Conservation (phyloP, 1,140 invertebrate species). For the Cryptotermes secundus region DNA sequence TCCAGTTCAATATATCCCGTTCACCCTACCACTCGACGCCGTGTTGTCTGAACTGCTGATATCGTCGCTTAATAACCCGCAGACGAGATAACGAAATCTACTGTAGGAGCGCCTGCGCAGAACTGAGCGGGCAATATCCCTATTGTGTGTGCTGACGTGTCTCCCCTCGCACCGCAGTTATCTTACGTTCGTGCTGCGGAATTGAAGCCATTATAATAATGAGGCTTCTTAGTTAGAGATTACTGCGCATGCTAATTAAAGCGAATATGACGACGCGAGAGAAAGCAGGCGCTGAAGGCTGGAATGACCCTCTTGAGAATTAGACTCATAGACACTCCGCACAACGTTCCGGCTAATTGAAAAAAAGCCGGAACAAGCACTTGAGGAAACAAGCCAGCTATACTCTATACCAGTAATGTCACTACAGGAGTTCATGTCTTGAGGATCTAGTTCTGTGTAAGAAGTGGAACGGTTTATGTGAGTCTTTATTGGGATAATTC, state of each 20-base stretch:
- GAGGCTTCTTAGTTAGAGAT: constrained; percentile 16
- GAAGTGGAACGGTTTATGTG: too few relatives aligned
- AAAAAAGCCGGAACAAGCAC: neutral
- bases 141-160: neutral
- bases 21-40: too few relatives aligned
- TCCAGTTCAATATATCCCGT: too few relatives aligned
- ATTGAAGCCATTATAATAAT: constrained; percentile 18
- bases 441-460: too few relatives aligned
- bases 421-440: too few relatives aligned
- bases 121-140: neutral
- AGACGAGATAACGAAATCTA: too few relatives aligned
- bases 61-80: too few relatives aligned
- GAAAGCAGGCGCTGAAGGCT: neutral
- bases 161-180: neutral
- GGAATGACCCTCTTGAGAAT: constrained; percentile 8
- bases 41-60: too few relatives aligned
- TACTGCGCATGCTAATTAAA: neutral
- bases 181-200: neutral
- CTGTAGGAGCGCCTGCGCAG: too few relatives aligned
- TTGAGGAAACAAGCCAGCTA: neutral
- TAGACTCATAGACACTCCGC: neutral
- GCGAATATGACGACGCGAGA: neutral
- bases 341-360: neutral
- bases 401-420: neutral
- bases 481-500: too few relatives aligned